Evolutionary conservation across 2,113 vertebrate genomes (phyloP), one percentile per base, ranked within the genome.

Genomic region (Lasiurus borealis): DNA sequence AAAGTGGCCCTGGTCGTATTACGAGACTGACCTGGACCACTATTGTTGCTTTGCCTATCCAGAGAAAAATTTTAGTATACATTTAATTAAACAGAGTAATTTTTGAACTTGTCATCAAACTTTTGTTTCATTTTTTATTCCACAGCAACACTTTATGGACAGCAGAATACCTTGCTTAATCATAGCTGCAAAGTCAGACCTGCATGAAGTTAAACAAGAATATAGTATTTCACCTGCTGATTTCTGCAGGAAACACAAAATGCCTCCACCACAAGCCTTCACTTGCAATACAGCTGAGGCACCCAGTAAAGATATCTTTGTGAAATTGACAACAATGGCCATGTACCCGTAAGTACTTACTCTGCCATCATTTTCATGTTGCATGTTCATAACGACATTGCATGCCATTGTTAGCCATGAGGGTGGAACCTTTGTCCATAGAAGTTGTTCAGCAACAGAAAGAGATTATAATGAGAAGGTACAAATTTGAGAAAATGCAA

Each of bases 241-340:
- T 91, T 99, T 99, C 99, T 99, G 99, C 98, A 99, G 98, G 90
- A 99, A 99, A 98, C 99, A 99, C 98, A 99, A 99, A 99, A 99
- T 99, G 98, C 99, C 99, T 98, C 99, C 99, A 40, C 99, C 99
- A 27, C 99, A 99, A 98, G 98, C 98, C 96, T 99, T 99, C 98
- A 99, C 99, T 52, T 99, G 99, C 98, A 99, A 99, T 96, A 99
- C 98, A 1, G 96, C 97, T 29, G 99, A 99, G 3, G 98, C 98
- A 8, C 99, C 99, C 48, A 99, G 97, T 98, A 99, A 99, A 96
- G 99, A 99, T 97, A 98, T 99, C 98, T 99, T 99, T 98, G 99
- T 99, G 86, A 99, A 99, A 97, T 98, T 99, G 98, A 99, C 99
- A 97, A 99, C 99, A 27, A 99, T 99, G 99, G 99, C 99, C 97